Base-by-base conservation (phyloP, 2,797 vertebrate genomes). In the Myripristis murdjan region DNA sequence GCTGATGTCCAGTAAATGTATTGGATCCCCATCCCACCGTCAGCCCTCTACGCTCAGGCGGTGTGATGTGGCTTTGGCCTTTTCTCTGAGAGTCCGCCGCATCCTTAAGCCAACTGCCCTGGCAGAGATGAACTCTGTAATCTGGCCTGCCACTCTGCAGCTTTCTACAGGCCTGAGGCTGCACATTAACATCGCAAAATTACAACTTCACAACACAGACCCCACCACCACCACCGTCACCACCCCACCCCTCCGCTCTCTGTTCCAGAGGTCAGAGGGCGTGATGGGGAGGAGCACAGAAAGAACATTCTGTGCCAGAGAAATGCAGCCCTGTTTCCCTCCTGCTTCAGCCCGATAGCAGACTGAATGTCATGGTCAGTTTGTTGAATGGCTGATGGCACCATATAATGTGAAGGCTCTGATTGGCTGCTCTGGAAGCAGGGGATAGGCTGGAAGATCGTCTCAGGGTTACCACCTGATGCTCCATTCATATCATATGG, bases 321-420 rank as follows among this genome's bases (percentile, higher is more conserved):
- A 94, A 79, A 82, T 79, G 81, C 93, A 94, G 93, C 92, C 26
- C 92, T 94, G 93, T 92, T 94, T 95, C 94, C 93, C 92, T 93
- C 94, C 95, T 93, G 94, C 86, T 80, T 67, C 81, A 90, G 82
- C 53, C 77, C 72, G 18, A 16, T 86, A 59, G 60, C 85, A 91
- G 3, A 11, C 37, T 75, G 84, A 75, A 74, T n/a, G n/a, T n/a
- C 75, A 75, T 92, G 91, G 95, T 95, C 81, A 64, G 62, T 22
- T 69, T 49, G 65, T 77, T 73, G 69, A 78, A 84, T 71, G 73
- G 67, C 68, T 75, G 82, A 72, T 89, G 75, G 82, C 77, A 89
- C 80, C 80, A 82, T 68, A 70, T 79, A 77, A 65, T 71, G 72
- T 69, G 67, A 73, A 63, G 68, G 11, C 52, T 78, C 72, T 86